These are phyloP conservation scores for Trichosurus vulpecula DNA, from an alignment of 2,797 vertebrate species.

Conservation along the genomic window DNA sequence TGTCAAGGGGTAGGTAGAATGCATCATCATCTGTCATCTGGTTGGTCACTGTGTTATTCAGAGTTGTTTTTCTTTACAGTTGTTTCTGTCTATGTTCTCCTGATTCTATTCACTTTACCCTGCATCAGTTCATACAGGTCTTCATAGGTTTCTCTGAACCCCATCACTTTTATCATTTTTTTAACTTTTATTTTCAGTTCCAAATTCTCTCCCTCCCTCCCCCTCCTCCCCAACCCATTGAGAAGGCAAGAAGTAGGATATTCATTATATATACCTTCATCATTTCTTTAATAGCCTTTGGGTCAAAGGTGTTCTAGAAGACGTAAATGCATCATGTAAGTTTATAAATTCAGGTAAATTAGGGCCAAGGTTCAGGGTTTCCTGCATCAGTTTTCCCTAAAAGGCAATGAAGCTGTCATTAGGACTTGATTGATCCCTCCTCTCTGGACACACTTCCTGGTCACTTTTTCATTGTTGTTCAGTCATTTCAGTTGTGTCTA, in stretches of 20 bases:
- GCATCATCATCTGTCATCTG: neutral
- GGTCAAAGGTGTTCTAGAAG: constrained; percentile 15
- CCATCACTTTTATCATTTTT: neutral
- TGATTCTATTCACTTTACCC: neutral
- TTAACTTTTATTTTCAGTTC: neutral
- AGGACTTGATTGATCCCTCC: neutral
- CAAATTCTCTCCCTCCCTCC: neutral
- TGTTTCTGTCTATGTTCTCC: neutral
- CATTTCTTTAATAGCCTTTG: neutral
- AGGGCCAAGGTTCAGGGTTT: neutral
- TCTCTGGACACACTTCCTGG: neutral
- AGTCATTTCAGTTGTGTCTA: neutral
- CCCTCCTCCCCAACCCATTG: neutral
- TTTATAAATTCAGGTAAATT: neutral
- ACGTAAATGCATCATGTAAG: neutral
- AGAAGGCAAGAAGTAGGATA: neutral
- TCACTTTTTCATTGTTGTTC: neutral
- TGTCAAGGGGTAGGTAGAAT: neutral
- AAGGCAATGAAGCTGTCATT: neutral
- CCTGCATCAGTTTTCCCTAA: neutral
- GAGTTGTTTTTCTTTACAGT: neutral
- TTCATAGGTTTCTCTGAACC: neutral
- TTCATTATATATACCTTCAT: neutral
- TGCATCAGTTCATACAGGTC: neutral
- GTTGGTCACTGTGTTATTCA: neutral